phyloP scores from a whole-genome alignment of 1,140 invertebrate genomes.

The Zaprionus lachaisei region DNA sequence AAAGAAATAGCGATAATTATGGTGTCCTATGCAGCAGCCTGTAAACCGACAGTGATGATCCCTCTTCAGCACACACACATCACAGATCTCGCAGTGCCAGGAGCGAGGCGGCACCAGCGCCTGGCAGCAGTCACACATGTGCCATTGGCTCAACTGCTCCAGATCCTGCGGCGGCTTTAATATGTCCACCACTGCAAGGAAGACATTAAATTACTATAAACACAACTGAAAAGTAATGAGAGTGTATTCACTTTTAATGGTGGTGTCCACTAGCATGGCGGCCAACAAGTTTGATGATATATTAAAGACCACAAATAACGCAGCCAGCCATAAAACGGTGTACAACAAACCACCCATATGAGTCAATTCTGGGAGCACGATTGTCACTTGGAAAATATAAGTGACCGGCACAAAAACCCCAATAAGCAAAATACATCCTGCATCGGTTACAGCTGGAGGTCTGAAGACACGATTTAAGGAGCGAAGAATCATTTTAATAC shows the following conservation, averaged over 20 bases:
- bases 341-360: conserved; percentile 84
- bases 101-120: conserved; percentile 92
- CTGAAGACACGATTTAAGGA: conserved; percentile 40
- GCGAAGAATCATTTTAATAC: conserved; percentile 62
- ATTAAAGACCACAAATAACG: conserved; percentile 90
- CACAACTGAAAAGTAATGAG: not conserved
- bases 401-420: conserved; percentile 59
- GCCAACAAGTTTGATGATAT: conserved; percentile 90
- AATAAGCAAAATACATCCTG: conserved; percentile 68
- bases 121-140: conserved; percentile 92
- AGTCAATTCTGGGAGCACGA: conserved; percentile 88
- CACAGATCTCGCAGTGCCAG: conserved; percentile 94
- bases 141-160: conserved; percentile 86
- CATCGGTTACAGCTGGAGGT: conserved; percentile 47
- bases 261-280: conserved; percentile 90
- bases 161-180: conserved; percentile 60
- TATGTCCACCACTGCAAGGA: conserved; percentile 37
- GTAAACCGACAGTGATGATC: conserved; percentile 98
- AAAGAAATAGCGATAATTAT: conserved; percentile 95
- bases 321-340: conserved; percentile 87
- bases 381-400: conserved; percentile 86
- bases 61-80: conserved; percentile 93
- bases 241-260: conserved; percentile 86
- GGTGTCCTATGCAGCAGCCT: conserved; percentile 94
- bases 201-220: conserved; percentile 44